A percentile compares a stretch with the other conserved stretches of the same genome.
Conservation (phyloP, 2,113 vertebrate species). For the Podocnemis expansa region DNA sequence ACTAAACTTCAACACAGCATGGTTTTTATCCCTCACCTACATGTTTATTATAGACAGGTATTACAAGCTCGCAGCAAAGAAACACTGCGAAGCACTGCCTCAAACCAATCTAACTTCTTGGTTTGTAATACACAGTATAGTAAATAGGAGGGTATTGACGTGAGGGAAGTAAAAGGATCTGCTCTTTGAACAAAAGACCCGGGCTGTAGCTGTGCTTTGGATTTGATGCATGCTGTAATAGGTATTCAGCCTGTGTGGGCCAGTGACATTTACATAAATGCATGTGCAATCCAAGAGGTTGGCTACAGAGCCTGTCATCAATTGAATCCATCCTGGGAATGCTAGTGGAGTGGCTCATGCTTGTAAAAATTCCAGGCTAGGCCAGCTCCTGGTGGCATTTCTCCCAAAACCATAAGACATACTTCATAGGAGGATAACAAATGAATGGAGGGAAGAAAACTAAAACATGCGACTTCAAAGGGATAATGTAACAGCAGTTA, state of each 20-base stretch:
- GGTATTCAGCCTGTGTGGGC: constrained; percentile 71
- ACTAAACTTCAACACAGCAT: constrained; percentile 52
- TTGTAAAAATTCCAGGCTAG: constrained; percentile 33
- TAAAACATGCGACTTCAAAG: background rate
- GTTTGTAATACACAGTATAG: constrained; percentile 56
- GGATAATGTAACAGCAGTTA: background rate
- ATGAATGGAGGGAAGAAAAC: background rate
- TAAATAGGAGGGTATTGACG: constrained; percentile 55
- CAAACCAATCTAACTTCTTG: constrained; percentile 51
- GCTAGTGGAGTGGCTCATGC: background rate
- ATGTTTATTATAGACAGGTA: constrained; percentile 55
- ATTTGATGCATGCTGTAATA: constrained; percentile 56
- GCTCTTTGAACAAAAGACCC: constrained; percentile 52
- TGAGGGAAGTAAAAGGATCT: constrained; percentile 54
- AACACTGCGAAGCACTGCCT: constrained; percentile 48
- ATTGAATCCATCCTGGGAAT: constrained; percentile 67
- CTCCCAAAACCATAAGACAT: constrained; percentile 14
- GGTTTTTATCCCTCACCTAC: constrained; percentile 59
- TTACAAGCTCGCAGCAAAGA: constrained; percentile 48
- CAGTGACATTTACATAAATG: constrained; percentile 71
- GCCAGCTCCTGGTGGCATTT: background rate
- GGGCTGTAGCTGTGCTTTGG: constrained; percentile 53
- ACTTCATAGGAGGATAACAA: background rate
- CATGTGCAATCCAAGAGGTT: constrained; percentile 62
- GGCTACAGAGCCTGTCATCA: constrained; percentile 55